These are phyloP conservation scores for Diprion similis DNA, from an alignment of 1,140 invertebrate species.

Conservation along the genomic window DNA sequence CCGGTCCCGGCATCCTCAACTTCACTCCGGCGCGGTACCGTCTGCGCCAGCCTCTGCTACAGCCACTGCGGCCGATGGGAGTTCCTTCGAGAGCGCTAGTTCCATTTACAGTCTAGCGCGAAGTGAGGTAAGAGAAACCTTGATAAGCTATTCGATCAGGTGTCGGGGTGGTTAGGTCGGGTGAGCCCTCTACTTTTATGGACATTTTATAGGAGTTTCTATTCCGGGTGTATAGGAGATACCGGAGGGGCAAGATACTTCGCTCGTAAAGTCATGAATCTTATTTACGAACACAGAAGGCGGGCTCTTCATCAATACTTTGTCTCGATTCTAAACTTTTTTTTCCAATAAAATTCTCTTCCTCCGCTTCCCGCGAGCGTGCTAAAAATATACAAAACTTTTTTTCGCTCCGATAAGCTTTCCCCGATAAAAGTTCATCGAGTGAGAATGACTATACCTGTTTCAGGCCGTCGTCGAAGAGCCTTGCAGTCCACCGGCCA, in stretches of 20 bases:
- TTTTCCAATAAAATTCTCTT: too few relatives aligned
- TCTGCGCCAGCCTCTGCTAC: conserved; percentile 60
- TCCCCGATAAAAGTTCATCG: too few relatives aligned
- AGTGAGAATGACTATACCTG: not conserved
- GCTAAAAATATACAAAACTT: too few relatives aligned
- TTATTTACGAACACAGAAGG: too few relatives aligned
- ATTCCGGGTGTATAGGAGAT: not conserved
- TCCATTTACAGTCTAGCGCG: conserved; percentile 78
- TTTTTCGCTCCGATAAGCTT: too few relatives aligned
- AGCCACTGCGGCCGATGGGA: conserved; percentile 71
- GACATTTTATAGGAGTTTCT: conserved; percentile 1
- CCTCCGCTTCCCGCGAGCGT: too few relatives aligned
- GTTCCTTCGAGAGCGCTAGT: conserved; percentile 82
- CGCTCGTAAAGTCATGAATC: not conserved
- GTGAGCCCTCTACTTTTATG: conserved; percentile 41
- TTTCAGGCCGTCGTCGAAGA: conserved; percentile 54
- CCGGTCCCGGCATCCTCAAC: conserved; percentile 51
- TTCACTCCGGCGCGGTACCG: conserved; percentile 49
- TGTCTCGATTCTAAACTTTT: too few relatives aligned
- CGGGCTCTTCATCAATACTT: too few relatives aligned
- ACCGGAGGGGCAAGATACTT: not conserved
- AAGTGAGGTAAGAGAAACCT: conserved; percentile 64
- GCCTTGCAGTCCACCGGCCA: conserved; percentile 48
- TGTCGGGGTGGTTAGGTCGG: conserved; percentile 59
- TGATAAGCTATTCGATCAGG: conserved; percentile 58